Conservation (phyloP, 35 echinoderm and acorn worm species). For the Amphiura filiformis region DNA sequence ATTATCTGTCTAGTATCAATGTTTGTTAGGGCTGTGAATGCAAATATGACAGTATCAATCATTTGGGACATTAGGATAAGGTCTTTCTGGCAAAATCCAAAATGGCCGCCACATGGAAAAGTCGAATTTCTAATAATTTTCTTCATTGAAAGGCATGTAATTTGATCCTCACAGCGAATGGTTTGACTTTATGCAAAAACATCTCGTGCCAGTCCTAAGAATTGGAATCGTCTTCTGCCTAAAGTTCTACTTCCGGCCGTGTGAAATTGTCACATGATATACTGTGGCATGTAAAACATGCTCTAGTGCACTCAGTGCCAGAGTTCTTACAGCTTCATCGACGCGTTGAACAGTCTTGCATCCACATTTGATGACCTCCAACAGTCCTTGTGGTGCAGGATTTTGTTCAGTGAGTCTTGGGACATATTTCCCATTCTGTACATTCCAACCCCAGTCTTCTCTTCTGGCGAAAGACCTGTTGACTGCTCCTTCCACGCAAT, state of each 20-base stretch:
- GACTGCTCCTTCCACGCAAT: constrained; percentile 46
- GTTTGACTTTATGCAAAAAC: not conserved
- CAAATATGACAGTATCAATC: not conserved
- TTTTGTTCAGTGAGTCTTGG: too few relatives aligned
- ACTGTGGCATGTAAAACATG: constrained; percentile 35
- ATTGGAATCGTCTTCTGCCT: too few relatives aligned
- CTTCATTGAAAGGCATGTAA: not conserved
- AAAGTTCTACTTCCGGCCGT: not conserved
- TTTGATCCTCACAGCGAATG: too few relatives aligned
- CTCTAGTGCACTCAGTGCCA: constrained; percentile 36
- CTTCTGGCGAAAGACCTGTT: too few relatives aligned
- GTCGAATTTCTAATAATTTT: not conserved
- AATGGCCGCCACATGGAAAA: not conserved
- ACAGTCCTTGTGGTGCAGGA: constrained; percentile 30
- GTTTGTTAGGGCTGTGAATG: not conserved
- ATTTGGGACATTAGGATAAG: not conserved
- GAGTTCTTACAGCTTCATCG: constrained; percentile 57
- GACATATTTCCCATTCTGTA: too few relatives aligned
- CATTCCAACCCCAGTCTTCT: too few relatives aligned
- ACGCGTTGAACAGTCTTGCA: constrained; percentile 36
- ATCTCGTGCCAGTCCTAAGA: not conserved
- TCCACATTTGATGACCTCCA: constrained; percentile 37
- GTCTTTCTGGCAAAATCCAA: not conserved
- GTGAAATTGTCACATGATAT: constrained; percentile 20
- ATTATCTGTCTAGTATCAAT: not conserved